Evolutionary conservation across 2,888 invertebrate species (phyloP), one percentile per base, ranked within the genome.

Genomic region (Diadegma fenestrale): DNA sequence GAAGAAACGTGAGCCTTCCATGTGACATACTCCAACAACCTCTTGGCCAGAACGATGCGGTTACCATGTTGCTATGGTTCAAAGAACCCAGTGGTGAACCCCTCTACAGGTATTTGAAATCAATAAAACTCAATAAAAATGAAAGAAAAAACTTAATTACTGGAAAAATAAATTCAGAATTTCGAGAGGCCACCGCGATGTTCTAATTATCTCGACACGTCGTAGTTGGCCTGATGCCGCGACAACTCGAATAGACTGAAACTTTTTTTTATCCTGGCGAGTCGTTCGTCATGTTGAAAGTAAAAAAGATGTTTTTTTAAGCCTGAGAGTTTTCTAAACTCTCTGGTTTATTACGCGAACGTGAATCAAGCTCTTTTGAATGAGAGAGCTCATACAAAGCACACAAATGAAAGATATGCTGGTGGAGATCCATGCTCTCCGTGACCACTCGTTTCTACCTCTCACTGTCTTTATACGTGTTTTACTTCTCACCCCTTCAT

Each of bases 11-110:
- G 37, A 96, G 97, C 89, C 95, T 98, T 84, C 98, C 98, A n/a
- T 98, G 98, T 94, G 97, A 98, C 94, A 98, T 98, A 90, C 87
- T 88, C 76, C 88, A 85, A 51, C 96, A 96, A 91, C 97, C 98
- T 10, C 95, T 96, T 88, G 96, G 97, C 91, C 95, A 96, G 78
- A 97, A 97, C 91, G 98, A 98, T 94, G 96, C 96, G 63, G 97
- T 98, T 83, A 97, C 97, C 90, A 98, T 98, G 97, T 98, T 98
- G 89, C 95, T 98, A 51, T 98, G 98, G 98, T 98, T 98, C 94
- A 97, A 97, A 93, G 98, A 97, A 94, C 96, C 97, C 77, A 97
- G 97, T 91, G 97, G 97, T 66, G 98, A 98, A 92, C 92, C 93
- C 19, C 90, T 93, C 58, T 98, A 97, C 95, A 98, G 98, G 98